phyloP scores from a whole-genome alignment of 2,797 vertebrate genomes.

The Chaenodraco wilsoni region DNA sequence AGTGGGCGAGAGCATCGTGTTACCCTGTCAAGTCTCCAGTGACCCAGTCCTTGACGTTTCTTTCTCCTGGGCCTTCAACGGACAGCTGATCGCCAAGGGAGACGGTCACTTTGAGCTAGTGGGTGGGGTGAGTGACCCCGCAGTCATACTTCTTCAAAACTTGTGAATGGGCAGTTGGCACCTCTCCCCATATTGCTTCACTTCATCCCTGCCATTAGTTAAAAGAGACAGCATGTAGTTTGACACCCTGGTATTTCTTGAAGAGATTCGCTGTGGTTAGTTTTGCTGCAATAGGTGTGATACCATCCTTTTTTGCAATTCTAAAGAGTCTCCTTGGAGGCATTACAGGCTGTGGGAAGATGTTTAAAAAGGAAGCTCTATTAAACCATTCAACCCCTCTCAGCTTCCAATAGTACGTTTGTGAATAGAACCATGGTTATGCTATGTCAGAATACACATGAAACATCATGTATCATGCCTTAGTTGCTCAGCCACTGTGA shows the following conservation, averaged over 20 bases:
- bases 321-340: slow-evolving; percentile 35
- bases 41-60: slow-evolving; percentile 91
- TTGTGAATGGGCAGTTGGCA: slow-evolving; percentile 70
- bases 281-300: slow-evolving; percentile 38
- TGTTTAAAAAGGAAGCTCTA: slow-evolving; percentile 19
- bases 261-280: slow-evolving; percentile 36
- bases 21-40: slow-evolving; percentile 93
- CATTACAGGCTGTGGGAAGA: slow-evolving; percentile 29
- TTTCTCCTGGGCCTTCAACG: slow-evolving; percentile 97
- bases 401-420: slow-evolving; percentile 48
- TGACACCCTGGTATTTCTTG: slow-evolving; percentile 50
- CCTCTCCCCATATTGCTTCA: slow-evolving; percentile 55
- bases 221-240: slow-evolving; percentile 59
- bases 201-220: slow-evolving; percentile 57
- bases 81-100: slow-evolving; percentile 87
- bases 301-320: slow-evolving; percentile 31
- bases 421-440: slow-evolving; percentile 49
- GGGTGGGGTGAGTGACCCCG: slow-evolving; percentile 89
- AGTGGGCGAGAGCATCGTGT: slow-evolving; percentile 93
- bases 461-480: slow-evolving; percentile 46
- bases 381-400: slow-evolving; percentile 41
- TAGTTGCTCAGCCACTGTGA: slow-evolving; percentile 61
- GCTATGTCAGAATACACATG: slow-evolving; percentile 52
- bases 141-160: slow-evolving; percentile 41
- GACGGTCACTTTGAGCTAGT: slow-evolving; percentile 93